Evolutionary conservation across 2,113 vertebrate genomes (phyloP).

Genomic region (Cettia cetti): DNA sequence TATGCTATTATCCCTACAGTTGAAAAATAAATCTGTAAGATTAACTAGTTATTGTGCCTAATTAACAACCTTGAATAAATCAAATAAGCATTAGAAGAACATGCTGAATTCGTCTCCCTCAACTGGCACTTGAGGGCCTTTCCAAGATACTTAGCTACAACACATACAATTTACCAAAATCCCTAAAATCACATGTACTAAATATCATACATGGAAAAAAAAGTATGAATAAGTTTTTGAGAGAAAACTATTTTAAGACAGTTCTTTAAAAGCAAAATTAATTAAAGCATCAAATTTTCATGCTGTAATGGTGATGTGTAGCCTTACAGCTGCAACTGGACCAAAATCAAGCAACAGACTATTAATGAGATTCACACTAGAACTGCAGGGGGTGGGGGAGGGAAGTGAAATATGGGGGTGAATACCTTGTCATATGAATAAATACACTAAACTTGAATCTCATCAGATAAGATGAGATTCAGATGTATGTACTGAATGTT

Average conservation of each 20-base stretch:
- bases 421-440: not conserved
- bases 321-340: not conserved
- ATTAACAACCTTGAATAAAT: not conserved
- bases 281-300: not conserved
- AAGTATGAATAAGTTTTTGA: not conserved
- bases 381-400: fast-evolving
- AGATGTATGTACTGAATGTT: not conserved
- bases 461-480: not conserved
- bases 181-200: not conserved
- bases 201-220: not conserved
- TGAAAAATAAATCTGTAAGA: not conserved
- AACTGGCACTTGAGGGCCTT: not conserved
- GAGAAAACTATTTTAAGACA: not conserved
- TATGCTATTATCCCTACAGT: not conserved
- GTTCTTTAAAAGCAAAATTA: not conserved
- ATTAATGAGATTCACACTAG: not conserved
- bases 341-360: not conserved
- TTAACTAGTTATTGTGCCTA: not conserved
- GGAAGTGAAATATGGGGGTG: not conserved
- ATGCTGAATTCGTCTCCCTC: not conserved
- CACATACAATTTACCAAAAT: not conserved
- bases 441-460: not conserved
- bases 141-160: not conserved
- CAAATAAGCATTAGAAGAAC: not conserved
- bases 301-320: not conserved